A percentile compares a stretch with the other conserved stretches of the same genome.
These are phyloP conservation scores for Ostrea edulis DNA, from an alignment of 1,140 invertebrate species.

Conservation along the genomic window DNA sequence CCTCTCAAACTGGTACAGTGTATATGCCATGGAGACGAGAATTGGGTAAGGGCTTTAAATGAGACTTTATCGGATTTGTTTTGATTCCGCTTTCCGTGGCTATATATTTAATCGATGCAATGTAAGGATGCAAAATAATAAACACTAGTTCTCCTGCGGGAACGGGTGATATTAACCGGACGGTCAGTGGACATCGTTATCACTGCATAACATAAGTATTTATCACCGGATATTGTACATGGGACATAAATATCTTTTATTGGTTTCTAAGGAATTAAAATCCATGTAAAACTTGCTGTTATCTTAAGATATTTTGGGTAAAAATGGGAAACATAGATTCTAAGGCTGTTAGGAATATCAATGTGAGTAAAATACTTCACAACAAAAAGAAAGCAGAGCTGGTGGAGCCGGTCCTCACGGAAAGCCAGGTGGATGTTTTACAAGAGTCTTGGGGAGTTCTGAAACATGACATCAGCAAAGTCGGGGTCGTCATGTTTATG, in stretches of 20 bases:
- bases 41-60: not conserved
- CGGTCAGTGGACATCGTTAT: not conserved
- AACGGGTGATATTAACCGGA: not conserved
- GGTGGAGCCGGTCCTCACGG: slow-evolving; percentile 12
- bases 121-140: slow-evolving; percentile 14
- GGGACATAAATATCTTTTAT: not conserved
- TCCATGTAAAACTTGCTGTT: not conserved
- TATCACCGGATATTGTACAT: not conserved
- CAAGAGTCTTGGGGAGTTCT: slow-evolving; percentile 25
- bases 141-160: not conserved
- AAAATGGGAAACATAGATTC: slow-evolving; percentile 14
- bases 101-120: slow-evolving; percentile 22
- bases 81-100: not conserved
- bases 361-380: not conserved
- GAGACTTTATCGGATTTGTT: slow-evolving; percentile 11
- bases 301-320: not conserved
- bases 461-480: slow-evolving; percentile 33
- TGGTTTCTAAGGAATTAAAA: not conserved
- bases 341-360: not conserved
- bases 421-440: not conserved
- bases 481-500: slow-evolving; percentile 34
- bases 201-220: not conserved
- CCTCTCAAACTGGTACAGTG: too few species aligned
- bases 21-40: not conserved
- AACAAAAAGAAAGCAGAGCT: not conserved